phyloP scores from a whole-genome alignment of 2,113 vertebrate genomes.

The Gadus macrocephalus region DNA sequence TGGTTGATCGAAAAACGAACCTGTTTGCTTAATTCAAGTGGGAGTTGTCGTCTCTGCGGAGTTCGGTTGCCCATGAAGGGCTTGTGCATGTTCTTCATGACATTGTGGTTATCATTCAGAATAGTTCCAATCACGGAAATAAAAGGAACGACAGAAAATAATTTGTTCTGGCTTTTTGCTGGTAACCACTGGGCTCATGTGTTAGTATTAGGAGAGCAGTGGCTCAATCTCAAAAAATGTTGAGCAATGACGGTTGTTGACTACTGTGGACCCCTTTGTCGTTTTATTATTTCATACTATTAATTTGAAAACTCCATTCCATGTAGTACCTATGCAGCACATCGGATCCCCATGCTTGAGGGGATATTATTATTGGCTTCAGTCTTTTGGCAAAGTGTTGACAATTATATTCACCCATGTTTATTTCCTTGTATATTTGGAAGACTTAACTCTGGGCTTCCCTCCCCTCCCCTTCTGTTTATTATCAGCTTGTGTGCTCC shows the following conservation, averaged over 20 bases:
- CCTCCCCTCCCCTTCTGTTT: background rate
- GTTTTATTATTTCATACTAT: no score
- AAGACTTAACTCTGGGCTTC: background rate
- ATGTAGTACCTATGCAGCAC: background rate
- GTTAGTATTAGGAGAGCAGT: no score
- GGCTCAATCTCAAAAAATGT: no score
- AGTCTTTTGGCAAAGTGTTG: background rate
- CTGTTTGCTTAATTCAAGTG: background rate
- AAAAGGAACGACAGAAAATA: no score
- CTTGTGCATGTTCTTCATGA: no score
- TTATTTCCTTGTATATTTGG: background rate
- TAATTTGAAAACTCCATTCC: no score
- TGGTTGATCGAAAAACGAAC: background rate
- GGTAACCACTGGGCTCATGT: no score
- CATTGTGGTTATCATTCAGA: no score
- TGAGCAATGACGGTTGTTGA: background rate
- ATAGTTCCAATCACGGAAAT: no score
- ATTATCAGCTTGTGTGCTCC: constrained; percentile 13
- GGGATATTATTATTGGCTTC: background rate
- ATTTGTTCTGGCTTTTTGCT: no score
- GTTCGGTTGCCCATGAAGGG: no score
- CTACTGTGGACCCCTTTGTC: background rate
- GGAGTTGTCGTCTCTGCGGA: background rate
- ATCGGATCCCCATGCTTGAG: background rate
- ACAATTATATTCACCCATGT: background rate